phyloP scores from a whole-genome alignment of 1,140 invertebrate species.

The Macrotrachela quadricornifera region DNA sequence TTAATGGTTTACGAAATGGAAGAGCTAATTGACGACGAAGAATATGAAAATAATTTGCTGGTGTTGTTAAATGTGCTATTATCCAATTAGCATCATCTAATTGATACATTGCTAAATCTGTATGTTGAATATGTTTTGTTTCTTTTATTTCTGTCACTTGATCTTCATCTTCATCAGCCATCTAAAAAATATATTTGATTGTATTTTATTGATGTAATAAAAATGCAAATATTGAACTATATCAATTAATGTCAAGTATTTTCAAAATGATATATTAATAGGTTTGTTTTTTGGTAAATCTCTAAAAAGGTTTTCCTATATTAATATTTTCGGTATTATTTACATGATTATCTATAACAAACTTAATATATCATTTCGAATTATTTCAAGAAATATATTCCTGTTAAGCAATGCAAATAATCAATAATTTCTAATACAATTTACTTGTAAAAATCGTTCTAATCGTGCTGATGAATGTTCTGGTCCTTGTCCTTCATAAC shows the following conservation, averaged over 20 bases:
- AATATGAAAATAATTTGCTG: constrained; percentile 88
- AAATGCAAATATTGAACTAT: too few relatives aligned
- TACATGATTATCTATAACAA: too few relatives aligned
- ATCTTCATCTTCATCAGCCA: constrained; percentile 2
- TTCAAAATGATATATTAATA: too few relatives aligned
- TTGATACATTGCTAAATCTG: constrained; percentile 51
- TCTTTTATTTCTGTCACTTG: constrained; percentile 4
- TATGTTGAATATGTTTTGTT: not conserved
- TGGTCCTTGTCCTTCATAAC: constrained; percentile 96
- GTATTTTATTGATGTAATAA: constrained; percentile 34
- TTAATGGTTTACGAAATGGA: constrained; percentile 77
- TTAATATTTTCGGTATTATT: too few relatives aligned
- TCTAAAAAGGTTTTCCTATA: too few relatives aligned
- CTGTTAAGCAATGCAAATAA: too few relatives aligned
- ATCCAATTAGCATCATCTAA: constrained; percentile 78
- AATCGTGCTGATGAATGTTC: constrained; percentile 86
- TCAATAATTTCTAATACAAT: constrained; percentile 37
- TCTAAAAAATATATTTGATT: constrained; percentile 33
- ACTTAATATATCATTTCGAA: too few relatives aligned
- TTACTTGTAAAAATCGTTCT: constrained; percentile 89
- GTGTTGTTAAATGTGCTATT: constrained; percentile 82
- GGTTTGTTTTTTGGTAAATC: too few relatives aligned
- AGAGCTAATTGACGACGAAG: constrained; percentile 76
- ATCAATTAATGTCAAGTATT: too few relatives aligned
- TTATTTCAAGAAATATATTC: too few relatives aligned